A percentile compares a stretch with the other conserved stretches of the same genome.
phyloP scores from a whole-genome alignment of 2,113 vertebrate species.

The Redunca redunca region DNA sequence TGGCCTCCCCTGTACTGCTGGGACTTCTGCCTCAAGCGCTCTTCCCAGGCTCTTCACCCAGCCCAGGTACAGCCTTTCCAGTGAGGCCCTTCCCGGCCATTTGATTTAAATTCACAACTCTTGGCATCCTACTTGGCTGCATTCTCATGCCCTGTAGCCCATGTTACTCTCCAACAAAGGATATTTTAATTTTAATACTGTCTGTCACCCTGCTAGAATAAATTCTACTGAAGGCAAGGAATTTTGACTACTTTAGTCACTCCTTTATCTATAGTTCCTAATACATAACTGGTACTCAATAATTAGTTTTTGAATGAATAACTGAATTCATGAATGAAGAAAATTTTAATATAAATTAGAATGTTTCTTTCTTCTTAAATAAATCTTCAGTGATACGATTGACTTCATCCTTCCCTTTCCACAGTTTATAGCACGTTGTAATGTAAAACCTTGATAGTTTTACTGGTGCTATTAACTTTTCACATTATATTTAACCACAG shows the following conservation, averaged over 20 bases:
- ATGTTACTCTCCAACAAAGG: not conserved
- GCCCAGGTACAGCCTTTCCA: not conserved
- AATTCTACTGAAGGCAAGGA: not conserved
- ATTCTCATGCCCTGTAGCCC: not conserved
- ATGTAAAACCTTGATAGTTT: not conserved
- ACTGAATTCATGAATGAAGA: not conserved
- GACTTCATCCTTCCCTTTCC: not conserved
- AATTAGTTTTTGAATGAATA: not conserved
- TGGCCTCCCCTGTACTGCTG: not conserved
- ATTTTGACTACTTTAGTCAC: not conserved
- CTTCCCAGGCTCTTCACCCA: not conserved
- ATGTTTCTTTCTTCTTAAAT: not conserved
- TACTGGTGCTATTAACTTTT: not conserved
- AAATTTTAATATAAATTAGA: not conserved
- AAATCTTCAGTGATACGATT: not conserved
- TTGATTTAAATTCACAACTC: not conserved
- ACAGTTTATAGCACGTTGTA: not conserved
- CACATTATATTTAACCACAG: not conserved
- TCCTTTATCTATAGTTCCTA: not conserved
- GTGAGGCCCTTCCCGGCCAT: not conserved
- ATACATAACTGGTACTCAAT: not conserved
- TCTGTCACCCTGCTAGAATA: not conserved
- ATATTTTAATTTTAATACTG: not conserved
- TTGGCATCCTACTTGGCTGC: not conserved
- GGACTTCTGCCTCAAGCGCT: not conserved